phyloP scores from a whole-genome alignment of 2,888 invertebrate species.

The Caenorhabditis drosophilae region DNA sequence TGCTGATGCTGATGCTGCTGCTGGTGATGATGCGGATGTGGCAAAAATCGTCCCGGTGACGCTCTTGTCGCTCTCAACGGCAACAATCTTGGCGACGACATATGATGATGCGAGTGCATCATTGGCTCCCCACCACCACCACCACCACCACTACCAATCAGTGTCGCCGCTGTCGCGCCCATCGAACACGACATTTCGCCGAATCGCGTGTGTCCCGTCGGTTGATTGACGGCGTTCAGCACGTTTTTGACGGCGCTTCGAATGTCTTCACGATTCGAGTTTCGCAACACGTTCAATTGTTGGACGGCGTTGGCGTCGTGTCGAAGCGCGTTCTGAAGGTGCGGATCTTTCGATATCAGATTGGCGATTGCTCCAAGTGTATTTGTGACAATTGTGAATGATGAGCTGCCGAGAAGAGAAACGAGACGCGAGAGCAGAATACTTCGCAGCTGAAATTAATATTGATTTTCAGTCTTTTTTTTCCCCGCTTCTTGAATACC shows the following conservation, averaged over 20 bases:
- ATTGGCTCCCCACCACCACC: neutral
- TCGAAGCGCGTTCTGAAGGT: constrained; percentile 37
- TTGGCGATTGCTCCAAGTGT: constrained; percentile 54
- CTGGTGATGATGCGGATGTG: constrained; percentile 4
- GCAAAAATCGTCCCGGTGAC: constrained; percentile 39
- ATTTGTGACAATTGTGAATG: constrained; percentile 62
- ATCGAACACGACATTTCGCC: constrained; percentile 11
- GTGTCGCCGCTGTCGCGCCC: constrained; percentile 12
- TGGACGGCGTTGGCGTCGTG: constrained; percentile 41
- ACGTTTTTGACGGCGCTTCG: constrained; percentile 46
- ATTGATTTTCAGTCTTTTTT: neutral
- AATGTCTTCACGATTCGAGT: constrained; percentile 59
- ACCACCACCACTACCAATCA: neutral
- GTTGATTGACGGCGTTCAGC: constrained; percentile 45
- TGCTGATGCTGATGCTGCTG: constrained; percentile 1
- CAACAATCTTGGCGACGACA: constrained; percentile 27
- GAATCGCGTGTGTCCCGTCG: constrained; percentile 11
- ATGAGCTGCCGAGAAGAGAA: constrained; percentile 50
- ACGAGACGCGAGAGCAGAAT: constrained; percentile 42
- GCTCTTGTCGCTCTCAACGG: constrained; percentile 36
- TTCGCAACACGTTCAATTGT: constrained; percentile 50
- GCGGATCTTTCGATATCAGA: constrained; percentile 53
- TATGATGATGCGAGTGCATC: constrained; percentile 24
- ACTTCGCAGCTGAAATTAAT: constrained; percentile 18
- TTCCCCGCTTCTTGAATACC: constrained; percentile 14